Evolutionary conservation across 35 echinoderm and acorn worm species (phyloP), one percentile per base, ranked within the genome.

Genomic region (Ptychodera flava): DNA sequence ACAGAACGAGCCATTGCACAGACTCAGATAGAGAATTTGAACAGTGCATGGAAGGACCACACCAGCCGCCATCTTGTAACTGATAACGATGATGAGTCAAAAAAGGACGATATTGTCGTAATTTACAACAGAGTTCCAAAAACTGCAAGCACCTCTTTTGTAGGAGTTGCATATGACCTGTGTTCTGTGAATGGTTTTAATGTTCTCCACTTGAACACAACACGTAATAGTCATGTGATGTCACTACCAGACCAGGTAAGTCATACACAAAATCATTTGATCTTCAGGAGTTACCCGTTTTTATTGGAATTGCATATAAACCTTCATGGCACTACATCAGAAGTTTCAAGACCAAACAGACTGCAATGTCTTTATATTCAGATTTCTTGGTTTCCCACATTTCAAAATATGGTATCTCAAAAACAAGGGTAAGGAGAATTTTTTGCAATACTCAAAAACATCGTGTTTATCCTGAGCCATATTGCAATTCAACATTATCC

Each of bases 101-200:
- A 64, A 64, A 64, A 64, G 45, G 45, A 64, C 22, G 80, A 97
- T 79, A 76, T 90, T 33, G 83, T 98, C 31, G 87, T 98, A 34
- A 98, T 98, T 77, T 98, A 98, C 53, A 98, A 98, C 88, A 36
- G 95, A 22, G 92, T 98, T 31, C 95, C 95, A 30, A 98, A 98
- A 83, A 98, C 95, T 0, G 95, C 90, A 0, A 98, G 95, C 33
- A 98, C 95, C 16, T 98, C 95, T 34, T 91, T 98, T 75, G 90
- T 90, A 32, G 90, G 93, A 1, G 89, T 98, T 16, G 90, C 95
- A 1, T 98, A 98, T 34, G 87, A 94, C 36, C 86, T 98, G 31
- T 98, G 95, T 81, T 85, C 87, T 34, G 29, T 81, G 14, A 94
- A 94, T 79, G 84, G 80, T 37, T 98, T 92, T 78, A 90, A 94